Percentiles rank a stretch among this genome's conserved stretches.
Evolutionary conservation across 2,888 invertebrate species (phyloP).

Genomic region (Cyclophora albipunctata): DNA sequence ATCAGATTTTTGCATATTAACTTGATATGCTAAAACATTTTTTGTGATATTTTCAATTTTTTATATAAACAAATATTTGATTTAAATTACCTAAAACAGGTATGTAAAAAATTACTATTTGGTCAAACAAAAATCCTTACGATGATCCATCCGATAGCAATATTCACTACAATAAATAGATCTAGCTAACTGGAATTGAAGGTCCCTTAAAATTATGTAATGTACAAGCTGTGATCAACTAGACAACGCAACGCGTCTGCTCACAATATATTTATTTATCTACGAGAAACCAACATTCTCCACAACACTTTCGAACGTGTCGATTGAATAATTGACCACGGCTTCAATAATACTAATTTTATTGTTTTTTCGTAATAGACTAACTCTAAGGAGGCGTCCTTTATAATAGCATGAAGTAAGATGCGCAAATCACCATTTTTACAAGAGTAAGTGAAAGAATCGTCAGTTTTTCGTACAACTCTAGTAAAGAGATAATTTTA

Average conservation of each 20-base stretch:
- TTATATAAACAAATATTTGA: constrained; percentile 57
- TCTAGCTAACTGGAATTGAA: constrained; percentile 74
- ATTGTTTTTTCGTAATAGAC: constrained; percentile 66
- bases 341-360: constrained; percentile 67
- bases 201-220: constrained; percentile 75
- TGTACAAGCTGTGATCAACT: constrained; percentile 67
- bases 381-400: constrained; percentile 72
- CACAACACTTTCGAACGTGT: constrained; percentile 20
- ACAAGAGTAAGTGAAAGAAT: constrained; percentile 59
- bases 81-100: constrained; percentile 59
- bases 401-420: constrained; percentile 68
- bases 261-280: constrained; percentile 16
- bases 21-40: constrained; percentile 69
- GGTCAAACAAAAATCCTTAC: constrained; percentile 61
- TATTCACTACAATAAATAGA: constrained; percentile 71
- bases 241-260: constrained; percentile 30
- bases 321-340: constrained; percentile 62
- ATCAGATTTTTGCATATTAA: constrained; percentile 44
- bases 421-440: constrained; percentile 68
- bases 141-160: constrained; percentile 61
- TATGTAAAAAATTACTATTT: constrained; percentile 70
- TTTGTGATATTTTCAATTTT: constrained; percentile 63
- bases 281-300: constrained; percentile 19
- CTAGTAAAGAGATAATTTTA: constrained; percentile 51
- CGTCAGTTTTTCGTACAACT: constrained; percentile 50